phyloP scores from a whole-genome alignment of 2,113 vertebrate species.

The Caranx melampygus region DNA sequence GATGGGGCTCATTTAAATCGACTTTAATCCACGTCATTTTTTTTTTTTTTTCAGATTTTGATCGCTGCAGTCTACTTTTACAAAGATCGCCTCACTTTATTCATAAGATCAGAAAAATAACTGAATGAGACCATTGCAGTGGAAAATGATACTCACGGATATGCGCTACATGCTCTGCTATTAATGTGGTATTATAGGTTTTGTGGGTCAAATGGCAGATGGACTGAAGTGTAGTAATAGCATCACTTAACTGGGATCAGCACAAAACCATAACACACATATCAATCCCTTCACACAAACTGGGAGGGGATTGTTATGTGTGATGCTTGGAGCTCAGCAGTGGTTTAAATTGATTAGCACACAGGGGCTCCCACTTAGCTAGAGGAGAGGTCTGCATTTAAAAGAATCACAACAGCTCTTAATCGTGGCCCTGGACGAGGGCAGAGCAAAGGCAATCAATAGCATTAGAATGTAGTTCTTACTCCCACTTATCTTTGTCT shows the following conservation, averaged over 20 bases:
- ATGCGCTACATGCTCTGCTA: background rate
- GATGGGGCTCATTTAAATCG: conserved; percentile 13
- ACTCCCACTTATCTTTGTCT: conserved; percentile 69
- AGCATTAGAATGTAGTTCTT: conserved; percentile 66
- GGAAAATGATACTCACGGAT: conserved; percentile 1
- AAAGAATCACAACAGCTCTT: conserved; percentile 73
- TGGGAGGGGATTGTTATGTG: conserved; percentile 20
- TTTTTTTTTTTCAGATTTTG: background rate
- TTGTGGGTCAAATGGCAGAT: conserved; percentile 27
- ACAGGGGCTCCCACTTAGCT: conserved; percentile 51
- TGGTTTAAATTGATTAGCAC: conserved; percentile 67
- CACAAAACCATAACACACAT: conserved; percentile 20
- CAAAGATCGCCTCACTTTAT: background rate
- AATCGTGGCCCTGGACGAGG: conserved; percentile 68
- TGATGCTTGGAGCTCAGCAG: conserved; percentile 45
- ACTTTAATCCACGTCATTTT: background rate
- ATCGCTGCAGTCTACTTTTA: background rate
- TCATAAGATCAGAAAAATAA: background rate
- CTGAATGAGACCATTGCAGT: background rate
- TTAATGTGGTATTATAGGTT: conserved; percentile 23
- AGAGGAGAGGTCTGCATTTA: conserved; percentile 56
- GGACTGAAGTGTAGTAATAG: conserved; percentile 38
- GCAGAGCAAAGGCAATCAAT: conserved; percentile 73
- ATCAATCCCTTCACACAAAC: conserved; percentile 30
- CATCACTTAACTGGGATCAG: conserved; percentile 57